A percentile compares a stretch with the other conserved stretches of the same genome.
phyloP scores from a whole-genome alignment of 1,140 invertebrate genomes.

The Aethina tumida region DNA sequence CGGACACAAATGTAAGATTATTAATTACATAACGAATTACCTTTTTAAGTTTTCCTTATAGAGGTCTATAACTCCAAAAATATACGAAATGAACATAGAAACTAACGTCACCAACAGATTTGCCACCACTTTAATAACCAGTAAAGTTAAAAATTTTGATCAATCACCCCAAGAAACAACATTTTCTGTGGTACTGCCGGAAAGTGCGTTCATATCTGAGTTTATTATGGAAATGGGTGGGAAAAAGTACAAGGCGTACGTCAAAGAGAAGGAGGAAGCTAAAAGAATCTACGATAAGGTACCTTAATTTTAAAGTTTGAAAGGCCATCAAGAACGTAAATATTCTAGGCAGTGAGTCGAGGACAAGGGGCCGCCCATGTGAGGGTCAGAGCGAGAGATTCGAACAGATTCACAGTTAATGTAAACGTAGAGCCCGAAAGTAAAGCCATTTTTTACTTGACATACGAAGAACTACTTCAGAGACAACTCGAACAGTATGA shows the following conservation, averaged over 20 bases:
- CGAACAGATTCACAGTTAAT: constrained; percentile 49
- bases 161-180: constrained; percentile 42
- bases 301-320: constrained; percentile 1
- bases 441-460: constrained; percentile 48
- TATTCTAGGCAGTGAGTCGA: constrained; percentile 42
- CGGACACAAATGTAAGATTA: too few species aligned
- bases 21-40: too few species aligned
- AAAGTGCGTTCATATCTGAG: constrained; percentile 51
- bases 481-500: constrained; percentile 47
- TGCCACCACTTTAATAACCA: constrained; percentile 46
- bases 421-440: constrained; percentile 48
- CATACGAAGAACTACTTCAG: constrained; percentile 51
- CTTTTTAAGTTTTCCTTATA: too few species aligned
- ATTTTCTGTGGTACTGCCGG: constrained; percentile 49
- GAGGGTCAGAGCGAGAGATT: constrained; percentile 45
- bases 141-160: constrained; percentile 43
- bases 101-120: constrained; percentile 47
- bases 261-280: constrained; percentile 52
- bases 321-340: too few species aligned
- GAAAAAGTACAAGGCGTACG: constrained; percentile 42
- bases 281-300: constrained; percentile 50
- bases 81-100: constrained; percentile 41
- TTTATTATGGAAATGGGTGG: constrained; percentile 49
- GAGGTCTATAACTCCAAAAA: too few species aligned
- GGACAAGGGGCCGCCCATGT: constrained; percentile 51